Evolutionary conservation across 2,797 vertebrate genomes (phyloP).

Genomic region (Gymnothorax javanicus): DNA sequence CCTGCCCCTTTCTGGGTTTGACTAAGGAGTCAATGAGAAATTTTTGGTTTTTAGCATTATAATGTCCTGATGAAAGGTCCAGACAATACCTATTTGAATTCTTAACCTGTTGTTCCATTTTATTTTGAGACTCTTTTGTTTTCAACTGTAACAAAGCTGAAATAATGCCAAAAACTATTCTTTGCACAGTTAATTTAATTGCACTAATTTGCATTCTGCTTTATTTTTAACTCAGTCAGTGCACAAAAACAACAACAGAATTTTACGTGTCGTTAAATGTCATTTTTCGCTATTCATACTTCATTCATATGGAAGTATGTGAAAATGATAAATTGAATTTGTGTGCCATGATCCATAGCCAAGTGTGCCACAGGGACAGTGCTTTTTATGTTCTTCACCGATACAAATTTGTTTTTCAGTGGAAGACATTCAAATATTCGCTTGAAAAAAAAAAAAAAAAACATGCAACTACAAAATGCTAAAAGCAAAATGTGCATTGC

Average conservation of each 20-base stretch:
- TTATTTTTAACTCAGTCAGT: slow-evolving; percentile 15
- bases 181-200: slow-evolving; percentile 32
- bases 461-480: neutral
- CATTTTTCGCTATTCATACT: slow-evolving; percentile 24
- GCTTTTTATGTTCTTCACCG: slow-evolving; percentile 18
- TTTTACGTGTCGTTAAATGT: slow-evolving; percentile 17
- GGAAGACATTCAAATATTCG: neutral
- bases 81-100: neutral
- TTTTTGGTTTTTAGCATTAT: too few relatives aligned
- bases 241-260: slow-evolving; percentile 13
- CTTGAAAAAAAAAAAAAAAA: neutral
- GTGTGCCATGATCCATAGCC: slow-evolving; percentile 30
- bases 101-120: neutral
- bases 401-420: neutral
- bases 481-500: neutral
- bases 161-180: slow-evolving; percentile 19
- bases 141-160: slow-evolving; percentile 30
- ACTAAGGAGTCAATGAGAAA: too few relatives aligned
- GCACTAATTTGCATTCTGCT: slow-evolving; percentile 33
- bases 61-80: neutral
- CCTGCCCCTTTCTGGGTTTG: neutral
- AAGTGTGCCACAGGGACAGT: slow-evolving; percentile 17
- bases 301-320: slow-evolving; percentile 20
- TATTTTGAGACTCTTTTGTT: slow-evolving; percentile 19
- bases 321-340: slow-evolving; percentile 28